A percentile compares a stretch with the other conserved stretches of the same genome.
Conservation (phyloP, 1,140 invertebrate species). For the Diorhabda carinulata region DNA sequence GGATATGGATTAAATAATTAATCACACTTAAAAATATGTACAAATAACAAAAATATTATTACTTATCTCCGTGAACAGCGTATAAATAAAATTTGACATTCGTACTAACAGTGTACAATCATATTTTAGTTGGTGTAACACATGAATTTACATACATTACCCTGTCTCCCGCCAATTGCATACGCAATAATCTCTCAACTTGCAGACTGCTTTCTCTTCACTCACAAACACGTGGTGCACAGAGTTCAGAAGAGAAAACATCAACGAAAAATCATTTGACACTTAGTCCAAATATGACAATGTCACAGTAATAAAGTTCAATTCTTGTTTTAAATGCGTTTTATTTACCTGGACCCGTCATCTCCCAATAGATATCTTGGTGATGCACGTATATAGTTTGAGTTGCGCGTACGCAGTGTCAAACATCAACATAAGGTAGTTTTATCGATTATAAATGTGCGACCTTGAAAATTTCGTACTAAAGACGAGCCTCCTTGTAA, state of each 20-base stretch:
- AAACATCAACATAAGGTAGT: conserved; percentile 14
- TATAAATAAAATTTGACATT: no score
- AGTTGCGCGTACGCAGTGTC: conserved; percentile 25
- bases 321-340: not conserved
- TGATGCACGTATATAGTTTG: conserved; percentile 6
- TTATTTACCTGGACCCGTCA: not conserved
- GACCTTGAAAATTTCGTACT: conserved; percentile 36
- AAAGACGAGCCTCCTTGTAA: conserved; percentile 25
- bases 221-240: not conserved
- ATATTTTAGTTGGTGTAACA: no score
- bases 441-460: conserved; percentile 35
- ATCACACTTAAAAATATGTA: no score
- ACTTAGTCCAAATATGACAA: not conserved
- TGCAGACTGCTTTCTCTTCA: not conserved
- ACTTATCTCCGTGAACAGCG: no score
- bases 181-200: not conserved
- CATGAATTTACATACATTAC: not conserved
- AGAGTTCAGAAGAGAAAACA: not conserved
- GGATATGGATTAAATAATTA: no score
- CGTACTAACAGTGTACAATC: no score
- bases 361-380: not conserved
- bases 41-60: no score
- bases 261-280: not conserved
- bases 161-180: not conserved
- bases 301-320: not conserved